Evolutionary conservation across 2,888 invertebrate genomes (phyloP), one percentile per base, ranked within the genome.

Genomic region (Macrophya annulata): DNA sequence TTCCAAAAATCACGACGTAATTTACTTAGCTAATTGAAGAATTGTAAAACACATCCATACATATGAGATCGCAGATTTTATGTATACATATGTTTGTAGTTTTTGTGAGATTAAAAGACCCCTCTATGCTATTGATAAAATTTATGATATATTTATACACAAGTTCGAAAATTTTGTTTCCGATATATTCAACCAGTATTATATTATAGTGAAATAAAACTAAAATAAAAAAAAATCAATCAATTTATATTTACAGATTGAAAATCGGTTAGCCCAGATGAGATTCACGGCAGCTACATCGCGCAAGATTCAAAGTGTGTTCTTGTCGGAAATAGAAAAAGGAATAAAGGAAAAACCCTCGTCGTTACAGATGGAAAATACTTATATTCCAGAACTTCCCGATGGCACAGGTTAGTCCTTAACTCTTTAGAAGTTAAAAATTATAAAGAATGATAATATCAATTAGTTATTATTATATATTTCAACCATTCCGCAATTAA

Each of bases 321-420:
- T 97, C 91, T 92, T 94, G 86, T 93, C 94, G 5, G 96, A 97
- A 94, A 94, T 97, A 93, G 94, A 95, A 88, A 93, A 94, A 25
- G 96, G 97, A 0, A 94, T 97, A 72, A 94, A 94, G 48, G 94
- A 95, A 90, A 93, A 94, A 89, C 94, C 96, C 10, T 97, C 97
- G 82, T 96, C 96, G 45, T 93, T 97, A 87, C 96, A 96, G 93
- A 97, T 97, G 97, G 96, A 96, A 91, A 97, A 97, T 93, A 97
- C 97, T 0, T 97, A 96, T 90, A 95, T 97, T 77, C 96, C 97
- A 0, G 96, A 96, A 91, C 93, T 97, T 72, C 96, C 96, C 0
- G 95, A 96, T 90, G 96, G 97, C 86, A 95, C 95, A 89, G 96
- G 96, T 96, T 89, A 86, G 88, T 83, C 81, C n/a, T 62, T 25